A percentile compares a stretch with the other conserved stretches of the same genome.
Evolutionary conservation across 1,140 invertebrate genomes (phyloP).

Genomic region (Zaprionus taronus): DNA sequence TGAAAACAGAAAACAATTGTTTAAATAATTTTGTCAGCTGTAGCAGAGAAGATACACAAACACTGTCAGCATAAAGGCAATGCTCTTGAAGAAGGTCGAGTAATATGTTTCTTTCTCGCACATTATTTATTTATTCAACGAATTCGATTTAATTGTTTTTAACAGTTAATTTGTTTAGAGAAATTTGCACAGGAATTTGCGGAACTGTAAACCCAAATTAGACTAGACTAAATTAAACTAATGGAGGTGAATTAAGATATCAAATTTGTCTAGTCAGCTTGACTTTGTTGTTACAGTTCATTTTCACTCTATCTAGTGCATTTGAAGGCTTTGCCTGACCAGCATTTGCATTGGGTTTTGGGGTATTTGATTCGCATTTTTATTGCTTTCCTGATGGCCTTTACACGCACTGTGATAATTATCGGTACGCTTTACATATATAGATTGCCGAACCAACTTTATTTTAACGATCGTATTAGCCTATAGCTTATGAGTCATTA

Average conservation of each 20-base stretch:
- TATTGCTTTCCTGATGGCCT: slow-evolving; percentile 53
- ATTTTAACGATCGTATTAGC: slow-evolving; percentile 15
- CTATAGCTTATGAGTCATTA: slow-evolving; percentile 24
- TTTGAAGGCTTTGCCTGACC: slow-evolving; percentile 13
- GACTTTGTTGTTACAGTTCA: slow-evolving; percentile 26
- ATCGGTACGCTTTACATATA: slow-evolving; percentile 6
- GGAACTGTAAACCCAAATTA: slow-evolving; percentile 13
- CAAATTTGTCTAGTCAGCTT: slow-evolving; percentile 10
- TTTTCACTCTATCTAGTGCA: background rate
- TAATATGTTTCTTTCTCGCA: slow-evolving; percentile 7
- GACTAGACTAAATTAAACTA: slow-evolving; percentile 31
- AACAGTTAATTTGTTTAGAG: slow-evolving; percentile 31
- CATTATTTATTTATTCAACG: slow-evolving; percentile 8
- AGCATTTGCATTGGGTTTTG: slow-evolving; percentile 54
- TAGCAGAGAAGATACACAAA: slow-evolving; percentile 40
- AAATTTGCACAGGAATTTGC: slow-evolving; percentile 49
- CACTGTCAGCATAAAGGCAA: slow-evolving; percentile 36
- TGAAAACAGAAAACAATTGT: slow-evolving; percentile 49
- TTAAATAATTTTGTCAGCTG: slow-evolving; percentile 62
- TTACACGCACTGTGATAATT: slow-evolving; percentile 30
- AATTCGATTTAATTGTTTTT: slow-evolving; percentile 19
- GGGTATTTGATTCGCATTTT: slow-evolving; percentile 31
- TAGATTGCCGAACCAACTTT: slow-evolving; percentile 29
- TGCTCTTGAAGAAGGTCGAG: slow-evolving; percentile 60
- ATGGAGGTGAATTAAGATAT: slow-evolving; percentile 44